Percentiles rank a stretch among this genome's conserved stretches.
These are phyloP conservation scores for Colostygia pectinataria DNA, from an alignment of 2,888 invertebrate species.

Conservation along the genomic window DNA sequence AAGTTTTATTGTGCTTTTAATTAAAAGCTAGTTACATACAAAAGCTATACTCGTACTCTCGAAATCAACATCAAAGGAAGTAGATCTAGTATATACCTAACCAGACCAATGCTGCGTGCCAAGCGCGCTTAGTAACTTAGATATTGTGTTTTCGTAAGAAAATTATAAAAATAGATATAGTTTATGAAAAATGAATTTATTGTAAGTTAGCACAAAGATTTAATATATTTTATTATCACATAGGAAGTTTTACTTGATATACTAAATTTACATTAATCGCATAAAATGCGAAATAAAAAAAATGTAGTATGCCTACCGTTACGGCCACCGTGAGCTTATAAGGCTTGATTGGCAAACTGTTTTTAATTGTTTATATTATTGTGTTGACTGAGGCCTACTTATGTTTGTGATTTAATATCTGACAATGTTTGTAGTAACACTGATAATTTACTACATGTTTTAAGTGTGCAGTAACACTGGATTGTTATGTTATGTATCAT, in stretches of 20 bases:
- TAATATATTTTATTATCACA: constrained; percentile 83
- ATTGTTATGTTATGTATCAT: neutral
- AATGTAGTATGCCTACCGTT: constrained; percentile 59
- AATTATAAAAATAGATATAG: constrained; percentile 70
- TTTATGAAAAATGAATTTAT: constrained; percentile 81
- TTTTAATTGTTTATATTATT: constrained; percentile 18
- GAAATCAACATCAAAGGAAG: constrained; percentile 45
- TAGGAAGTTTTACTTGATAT: constrained; percentile 78
- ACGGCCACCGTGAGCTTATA: constrained; percentile 66
- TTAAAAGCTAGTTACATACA: constrained; percentile 49
- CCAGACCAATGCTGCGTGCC: constrained; percentile 77
- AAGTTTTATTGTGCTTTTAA: constrained; percentile 57
- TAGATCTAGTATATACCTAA: constrained; percentile 55
- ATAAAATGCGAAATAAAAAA: constrained; percentile 70
- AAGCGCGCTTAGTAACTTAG: constrained; percentile 72
- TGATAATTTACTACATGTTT: constrained; percentile 1
- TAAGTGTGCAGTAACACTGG: neutral
- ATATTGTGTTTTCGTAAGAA: constrained; percentile 69
- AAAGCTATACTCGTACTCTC: constrained; percentile 44
- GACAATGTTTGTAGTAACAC: constrained; percentile 3
- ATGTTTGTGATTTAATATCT: constrained; percentile 13
- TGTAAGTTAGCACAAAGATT: constrained; percentile 83
- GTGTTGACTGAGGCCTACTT: constrained; percentile 16
- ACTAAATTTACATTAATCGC: constrained; percentile 75
- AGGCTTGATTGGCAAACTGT: constrained; percentile 37